These are phyloP conservation scores for Sycophila sp. DNA, from an alignment of 1,140 invertebrate species.

Conservation along the genomic window DNA sequence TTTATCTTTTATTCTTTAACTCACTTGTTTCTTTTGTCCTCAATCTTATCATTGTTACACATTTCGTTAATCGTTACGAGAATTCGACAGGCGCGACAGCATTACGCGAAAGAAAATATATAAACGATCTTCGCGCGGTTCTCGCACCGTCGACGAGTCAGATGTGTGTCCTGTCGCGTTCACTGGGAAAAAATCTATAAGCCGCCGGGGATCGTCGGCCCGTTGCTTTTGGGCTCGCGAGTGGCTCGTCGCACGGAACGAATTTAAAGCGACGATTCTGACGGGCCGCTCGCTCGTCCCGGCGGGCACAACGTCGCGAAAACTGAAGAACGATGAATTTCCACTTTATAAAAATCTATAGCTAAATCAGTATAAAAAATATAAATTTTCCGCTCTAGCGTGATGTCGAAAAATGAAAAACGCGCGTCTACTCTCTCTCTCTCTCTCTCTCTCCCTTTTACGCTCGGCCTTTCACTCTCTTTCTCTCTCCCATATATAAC, in stretches of 20 bases:
- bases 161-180: conserved; percentile 27
- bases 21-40: neutral
- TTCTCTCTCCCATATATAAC: conserved; percentile 12
- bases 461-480: neutral
- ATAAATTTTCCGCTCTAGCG: conserved; percentile 35
- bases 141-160: conserved; percentile 37
- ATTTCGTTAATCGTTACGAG: conserved; percentile 12
- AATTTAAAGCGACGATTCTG: no score
- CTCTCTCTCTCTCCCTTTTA: neutral
- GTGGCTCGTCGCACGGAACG: no score
- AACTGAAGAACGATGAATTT: conserved; percentile 33
- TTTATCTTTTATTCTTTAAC: conserved; percentile 16
- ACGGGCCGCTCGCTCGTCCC: neutral
- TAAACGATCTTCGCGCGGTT: conserved; percentile 24
- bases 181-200: conserved; percentile 28
- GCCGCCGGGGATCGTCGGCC: no score
- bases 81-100: conserved; percentile 30
- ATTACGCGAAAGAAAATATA: conserved; percentile 27
- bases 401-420: conserved; percentile 18
- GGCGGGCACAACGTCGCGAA: no score
- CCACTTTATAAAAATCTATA: conserved; percentile 39
- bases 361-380: conserved; percentile 42
- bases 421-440: conserved; percentile 6
- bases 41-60: neutral
- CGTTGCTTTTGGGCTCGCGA: no score